Conservation (phyloP, 1,140 invertebrate genomes). For the Asbolus verrucosus region DNA sequence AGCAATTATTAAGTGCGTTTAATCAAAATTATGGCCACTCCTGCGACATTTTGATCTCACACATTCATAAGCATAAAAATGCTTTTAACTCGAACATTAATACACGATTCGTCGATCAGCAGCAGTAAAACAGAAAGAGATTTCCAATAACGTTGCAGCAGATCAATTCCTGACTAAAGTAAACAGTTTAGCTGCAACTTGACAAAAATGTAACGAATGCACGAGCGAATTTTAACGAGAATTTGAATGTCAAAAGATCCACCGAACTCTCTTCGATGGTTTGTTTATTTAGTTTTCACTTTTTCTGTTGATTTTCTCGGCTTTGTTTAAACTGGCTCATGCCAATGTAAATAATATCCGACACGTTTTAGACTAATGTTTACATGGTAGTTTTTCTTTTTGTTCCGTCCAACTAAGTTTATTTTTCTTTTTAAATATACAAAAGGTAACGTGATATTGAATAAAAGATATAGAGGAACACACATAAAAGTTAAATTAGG, state of each 20-base stretch:
- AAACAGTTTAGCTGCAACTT: too few relatives aligned
- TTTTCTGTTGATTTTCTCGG: constrained; percentile 57
- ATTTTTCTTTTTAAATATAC: constrained; percentile 52
- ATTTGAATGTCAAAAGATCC: constrained; percentile 45
- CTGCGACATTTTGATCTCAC: too few relatives aligned
- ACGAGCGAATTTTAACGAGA: background rate
- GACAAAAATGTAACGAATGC: too few relatives aligned
- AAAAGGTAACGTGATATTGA: constrained; percentile 44
- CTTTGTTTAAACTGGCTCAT: constrained; percentile 56
- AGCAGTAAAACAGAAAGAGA: constrained; percentile 2
- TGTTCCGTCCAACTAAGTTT: constrained; percentile 42
- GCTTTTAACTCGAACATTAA: constrained; percentile 27
- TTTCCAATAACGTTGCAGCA: too few relatives aligned
- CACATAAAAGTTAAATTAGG: constrained; percentile 4
- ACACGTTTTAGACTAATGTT: constrained; percentile 52
- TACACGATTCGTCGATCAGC: constrained; percentile 12
- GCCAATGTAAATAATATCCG: constrained; percentile 56
- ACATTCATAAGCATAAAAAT: constrained; percentile 10
- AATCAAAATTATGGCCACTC: too few relatives aligned
- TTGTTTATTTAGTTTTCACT: constrained; percentile 57
- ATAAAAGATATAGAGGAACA: constrained; percentile 11
- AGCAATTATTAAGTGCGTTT: too few relatives aligned
- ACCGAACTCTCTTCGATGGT: constrained; percentile 43
- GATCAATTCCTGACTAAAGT: too few relatives aligned
- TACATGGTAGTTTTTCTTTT: constrained; percentile 50